Conservation (phyloP, 2,113 vertebrate species). For the Gopherus flavomarginatus region DNA sequence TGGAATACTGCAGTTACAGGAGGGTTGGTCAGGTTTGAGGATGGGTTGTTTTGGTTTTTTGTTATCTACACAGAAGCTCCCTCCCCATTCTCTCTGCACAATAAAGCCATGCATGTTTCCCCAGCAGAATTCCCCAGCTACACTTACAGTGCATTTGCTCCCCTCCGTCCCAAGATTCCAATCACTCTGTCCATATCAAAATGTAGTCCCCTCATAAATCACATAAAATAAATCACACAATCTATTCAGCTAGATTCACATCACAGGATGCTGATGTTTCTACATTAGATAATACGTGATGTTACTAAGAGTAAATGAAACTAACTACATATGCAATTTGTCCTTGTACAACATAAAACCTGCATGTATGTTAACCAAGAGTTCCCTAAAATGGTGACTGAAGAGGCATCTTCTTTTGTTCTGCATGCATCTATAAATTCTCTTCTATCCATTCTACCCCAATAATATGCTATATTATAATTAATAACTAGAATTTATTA, state of each 20-base stretch:
- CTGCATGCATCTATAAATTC: not conserved
- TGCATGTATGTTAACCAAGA: not conserved
- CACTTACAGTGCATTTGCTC: rapidly evolving
- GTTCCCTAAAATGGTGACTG: not conserved
- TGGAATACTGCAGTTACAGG: not conserved
- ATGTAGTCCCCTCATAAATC: not conserved
- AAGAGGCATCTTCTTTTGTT: not conserved
- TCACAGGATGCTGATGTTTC: not conserved
- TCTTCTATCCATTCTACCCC: no score
- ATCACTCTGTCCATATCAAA: not conserved
- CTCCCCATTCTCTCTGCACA: not conserved
- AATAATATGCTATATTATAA: no score
- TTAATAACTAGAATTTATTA: no score
- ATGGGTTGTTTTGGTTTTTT: not conserved
- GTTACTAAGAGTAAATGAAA: not conserved
- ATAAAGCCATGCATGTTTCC: not conserved
- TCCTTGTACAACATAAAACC: not conserved
- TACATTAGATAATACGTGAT: not conserved
- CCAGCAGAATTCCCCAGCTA: not conserved
- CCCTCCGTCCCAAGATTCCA: not conserved
- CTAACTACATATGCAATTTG: not conserved
- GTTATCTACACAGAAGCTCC: not conserved
- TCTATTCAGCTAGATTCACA: not conserved
- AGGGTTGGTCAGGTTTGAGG: no score
- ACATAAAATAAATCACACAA: not conserved